These are phyloP conservation scores for Acanthoscelides obtectus DNA, from an alignment of 2,888 invertebrate species.

Conservation along the genomic window DNA sequence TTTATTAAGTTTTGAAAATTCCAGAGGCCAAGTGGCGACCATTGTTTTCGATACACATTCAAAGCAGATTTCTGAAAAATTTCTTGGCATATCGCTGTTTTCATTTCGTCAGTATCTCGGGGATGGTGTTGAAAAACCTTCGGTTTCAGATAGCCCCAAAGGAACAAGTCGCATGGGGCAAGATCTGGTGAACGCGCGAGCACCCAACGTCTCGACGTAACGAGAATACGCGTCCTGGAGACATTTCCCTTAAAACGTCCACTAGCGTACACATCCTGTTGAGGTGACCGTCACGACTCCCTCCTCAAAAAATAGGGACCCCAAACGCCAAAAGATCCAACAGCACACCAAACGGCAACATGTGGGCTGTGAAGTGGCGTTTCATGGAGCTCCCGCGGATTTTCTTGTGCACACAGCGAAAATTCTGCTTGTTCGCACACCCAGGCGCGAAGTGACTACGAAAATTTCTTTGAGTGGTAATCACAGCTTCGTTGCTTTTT, in stretches of 20 bases:
- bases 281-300: slow-evolving; percentile 11
- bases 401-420: slow-evolving; percentile 4
- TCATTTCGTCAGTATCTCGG: slow-evolving; percentile 15
- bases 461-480: slow-evolving; percentile 15
- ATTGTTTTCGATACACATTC: slow-evolving; percentile 12
- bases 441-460: slow-evolving; percentile 15
- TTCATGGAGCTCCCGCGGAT: slow-evolving; percentile 7
- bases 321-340: slow-evolving; percentile 16
- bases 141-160: slow-evolving; percentile 16
- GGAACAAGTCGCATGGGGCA: slow-evolving; percentile 16
- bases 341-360: slow-evolving; percentile 19
- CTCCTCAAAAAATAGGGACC: slow-evolving; percentile 14
- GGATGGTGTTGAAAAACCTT: slow-evolving; percentile 17
- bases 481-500: slow-evolving; percentile 12
- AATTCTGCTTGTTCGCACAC: slow-evolving; percentile 9
- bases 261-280: slow-evolving; percentile 11
- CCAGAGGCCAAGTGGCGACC: slow-evolving; percentile 10
- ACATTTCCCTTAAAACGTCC: slow-evolving; percentile 15
- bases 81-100: slow-evolving; percentile 19
- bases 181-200: slow-evolving; percentile 16
- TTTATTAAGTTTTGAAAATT: slow-evolving; percentile 9
- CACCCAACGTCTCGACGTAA: slow-evolving; percentile 11
- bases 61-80: slow-evolving; percentile 14
- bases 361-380: slow-evolving; percentile 10
- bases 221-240: slow-evolving; percentile 16